Evolutionary conservation across 2,797 vertebrate species (phyloP).

Genomic region (Oreortyx pictus): DNA sequence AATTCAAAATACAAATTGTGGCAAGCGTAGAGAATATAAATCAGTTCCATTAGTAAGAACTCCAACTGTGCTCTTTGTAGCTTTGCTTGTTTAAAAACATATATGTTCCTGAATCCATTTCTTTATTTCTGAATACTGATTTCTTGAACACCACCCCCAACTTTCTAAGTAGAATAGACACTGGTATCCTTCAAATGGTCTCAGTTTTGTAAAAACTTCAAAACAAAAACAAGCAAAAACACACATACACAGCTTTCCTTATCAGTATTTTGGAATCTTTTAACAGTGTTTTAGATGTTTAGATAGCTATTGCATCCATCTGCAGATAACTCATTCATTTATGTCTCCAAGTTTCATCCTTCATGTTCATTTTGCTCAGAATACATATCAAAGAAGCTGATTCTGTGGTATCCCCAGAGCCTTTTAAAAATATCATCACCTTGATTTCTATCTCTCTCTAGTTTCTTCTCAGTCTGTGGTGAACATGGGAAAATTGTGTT

Average conservation of each 20-base stretch:
- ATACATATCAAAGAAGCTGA: not conserved
- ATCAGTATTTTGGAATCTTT: not conserved
- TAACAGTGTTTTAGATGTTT: not conserved
- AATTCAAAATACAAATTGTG: not conserved
- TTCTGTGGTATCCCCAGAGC: not conserved
- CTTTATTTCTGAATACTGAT: not conserved
- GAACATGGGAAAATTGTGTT: not conserved
- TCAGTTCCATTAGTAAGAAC: not conserved
- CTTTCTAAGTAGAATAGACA: not conserved
- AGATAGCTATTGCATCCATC: not conserved
- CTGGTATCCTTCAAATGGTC: not conserved
- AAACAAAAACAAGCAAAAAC: not conserved
- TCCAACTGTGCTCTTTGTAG: constrained; percentile 1
- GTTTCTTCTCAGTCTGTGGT: not conserved
- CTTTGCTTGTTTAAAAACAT: not conserved
- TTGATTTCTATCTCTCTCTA: not conserved
- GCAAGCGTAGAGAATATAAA: not conserved
- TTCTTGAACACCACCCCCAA: not conserved
- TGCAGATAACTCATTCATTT: not conserved
- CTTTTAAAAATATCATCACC: not conserved
- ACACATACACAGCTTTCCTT: not conserved
- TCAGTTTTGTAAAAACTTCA: not conserved
- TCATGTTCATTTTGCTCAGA: not conserved
- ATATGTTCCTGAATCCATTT: not conserved
- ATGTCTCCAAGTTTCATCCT: not conserved